Conservation (phyloP, 1,140 invertebrate genomes). For the Danaus plexippus region DNA sequence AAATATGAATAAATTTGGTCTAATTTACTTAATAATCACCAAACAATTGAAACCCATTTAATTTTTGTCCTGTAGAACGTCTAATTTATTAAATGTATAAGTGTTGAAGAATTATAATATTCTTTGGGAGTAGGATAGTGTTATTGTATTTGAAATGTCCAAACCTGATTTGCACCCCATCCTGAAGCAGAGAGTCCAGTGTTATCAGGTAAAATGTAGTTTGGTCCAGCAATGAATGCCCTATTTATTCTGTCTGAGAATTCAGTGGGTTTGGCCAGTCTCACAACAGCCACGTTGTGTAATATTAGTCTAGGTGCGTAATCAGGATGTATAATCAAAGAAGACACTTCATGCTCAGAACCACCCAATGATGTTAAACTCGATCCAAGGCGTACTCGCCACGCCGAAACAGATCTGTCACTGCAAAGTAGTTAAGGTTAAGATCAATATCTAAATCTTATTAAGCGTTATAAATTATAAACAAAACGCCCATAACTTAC, state of each 20-base stretch:
- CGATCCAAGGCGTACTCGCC: constrained; percentile 38
- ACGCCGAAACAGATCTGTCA: constrained; percentile 10
- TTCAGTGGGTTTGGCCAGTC: constrained; percentile 5
- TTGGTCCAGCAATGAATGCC: constrained; percentile 26
- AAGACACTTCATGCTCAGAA: constrained; percentile 38
- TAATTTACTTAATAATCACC: too few species aligned
- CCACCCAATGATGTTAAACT: constrained; percentile 50
- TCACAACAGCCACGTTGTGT: constrained; percentile 73
- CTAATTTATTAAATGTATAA: too few species aligned
- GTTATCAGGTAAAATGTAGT: constrained; percentile 35
- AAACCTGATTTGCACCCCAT: constrained; percentile 71
- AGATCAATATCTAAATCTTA: background rate
- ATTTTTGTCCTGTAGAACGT: too few species aligned
- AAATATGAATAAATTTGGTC: too few species aligned
- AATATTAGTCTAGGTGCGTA: constrained; percentile 63
- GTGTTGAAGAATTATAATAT: too few species aligned
- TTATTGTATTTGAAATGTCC: background rate
- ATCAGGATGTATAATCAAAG: constrained; percentile 59
- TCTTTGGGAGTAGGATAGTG: too few species aligned
- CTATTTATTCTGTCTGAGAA: constrained; percentile 8
- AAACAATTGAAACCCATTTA: too few species aligned
- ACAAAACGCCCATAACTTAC: constrained; percentile 15
- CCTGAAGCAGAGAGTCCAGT: constrained; percentile 66
- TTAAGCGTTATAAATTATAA: background rate
- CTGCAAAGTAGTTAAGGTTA: constrained; percentile 1